These are phyloP conservation scores for Eunapius fragilis DNA, from an alignment of 37 sponge, comb jelly and placozoan genomes.

Conservation along the genomic window DNA sequence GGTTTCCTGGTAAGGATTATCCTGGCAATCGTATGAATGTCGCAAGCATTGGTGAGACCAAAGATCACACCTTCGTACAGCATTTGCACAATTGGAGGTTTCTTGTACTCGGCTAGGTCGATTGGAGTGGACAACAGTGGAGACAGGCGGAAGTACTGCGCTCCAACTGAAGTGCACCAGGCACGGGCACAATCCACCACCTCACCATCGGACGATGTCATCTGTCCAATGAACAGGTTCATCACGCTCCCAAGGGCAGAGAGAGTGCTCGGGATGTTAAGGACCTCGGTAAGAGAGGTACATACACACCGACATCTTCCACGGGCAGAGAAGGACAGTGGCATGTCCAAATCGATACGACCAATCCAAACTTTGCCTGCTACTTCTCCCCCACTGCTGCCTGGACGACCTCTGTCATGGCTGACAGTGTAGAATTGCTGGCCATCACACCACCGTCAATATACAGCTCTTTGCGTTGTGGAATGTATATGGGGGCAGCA, in stretches of 20 bases:
- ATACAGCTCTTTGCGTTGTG: slow-evolving; percentile 34
- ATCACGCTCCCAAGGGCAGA: slow-evolving; percentile 4
- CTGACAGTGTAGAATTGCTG: slow-evolving; percentile 59
- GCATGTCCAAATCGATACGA: slow-evolving; percentile 37
- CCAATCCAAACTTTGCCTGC: slow-evolving; percentile 18
- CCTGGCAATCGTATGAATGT: slow-evolving; percentile 13
- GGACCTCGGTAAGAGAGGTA: too few species aligned
- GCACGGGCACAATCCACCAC: slow-evolving; percentile 36
- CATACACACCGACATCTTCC: background rate
- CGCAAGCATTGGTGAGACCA: slow-evolving; percentile 1
- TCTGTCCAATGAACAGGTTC: slow-evolving; percentile 22
- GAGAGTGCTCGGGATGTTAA: background rate
- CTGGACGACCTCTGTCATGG: slow-evolving; percentile 46
- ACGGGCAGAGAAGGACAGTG: background rate
- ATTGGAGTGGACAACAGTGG: slow-evolving; percentile 5
- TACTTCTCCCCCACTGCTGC: background rate
- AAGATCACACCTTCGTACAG: slow-evolving; percentile 27
- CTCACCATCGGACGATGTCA: slow-evolving; percentile 46
- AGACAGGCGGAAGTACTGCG: background rate
- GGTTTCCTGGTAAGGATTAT: background rate
- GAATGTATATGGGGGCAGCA: slow-evolving; percentile 65
- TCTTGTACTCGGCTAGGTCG: slow-evolving; percentile 6
- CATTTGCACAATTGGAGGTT: slow-evolving; percentile 15
- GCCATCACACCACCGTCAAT: slow-evolving; percentile 73
- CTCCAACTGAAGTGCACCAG: slow-evolving; percentile 24